Evolutionary conservation across 2,113 vertebrate genomes (phyloP), one percentile per base, ranked within the genome.

Genomic region (Saiga tatarica): DNA sequence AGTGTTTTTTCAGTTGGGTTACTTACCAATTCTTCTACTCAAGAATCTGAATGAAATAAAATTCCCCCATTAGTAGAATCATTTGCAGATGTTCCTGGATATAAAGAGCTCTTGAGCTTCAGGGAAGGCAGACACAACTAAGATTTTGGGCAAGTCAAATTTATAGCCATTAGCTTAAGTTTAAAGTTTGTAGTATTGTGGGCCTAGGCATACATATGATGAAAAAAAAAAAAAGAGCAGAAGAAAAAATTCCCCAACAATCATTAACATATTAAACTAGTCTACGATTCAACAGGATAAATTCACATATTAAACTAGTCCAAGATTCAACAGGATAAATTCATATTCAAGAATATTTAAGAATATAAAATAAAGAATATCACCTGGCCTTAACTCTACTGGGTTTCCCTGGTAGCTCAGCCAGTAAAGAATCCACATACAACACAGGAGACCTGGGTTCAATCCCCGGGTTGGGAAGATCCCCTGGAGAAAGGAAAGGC

Each of bases 101-200:
- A 53, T 55, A n/a, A 76, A 81, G 36, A 62, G 33, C 59, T 59
- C 71, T 86, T 55, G n/a, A 81, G 28, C 28, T 82, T 47, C 6
- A 33, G 2, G 2, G 4, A 12, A 4, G 9, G 16, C 0, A 21
- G 28, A n/a, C 7, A 23, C 13, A 26, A 45, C 7, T 42, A n/a
- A 28, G 64, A 47, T 28, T 62, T 85, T 42, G 45, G 14, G 25
- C 55, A 26, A 87, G 60, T 45, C 64, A 45, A 84, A 86, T 39
- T 47, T 50, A 50, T 1, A 74, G 26, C 26, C 67, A 86, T 39
- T 81, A 21, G 14, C 6, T 5, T 36, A 94, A 64, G 21, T 57
- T 67, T 42, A 10, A 71, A 87, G 76, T 93, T 10, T 62, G 12
- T 39, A 83, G 47, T n/a, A 84, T 91, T 74, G 42, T 50, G 50